Percentiles rank a stretch among this genome's conserved stretches.
Evolutionary conservation across 1,140 invertebrate genomes (phyloP).

Genomic region (Eriosoma lanigerum): DNA sequence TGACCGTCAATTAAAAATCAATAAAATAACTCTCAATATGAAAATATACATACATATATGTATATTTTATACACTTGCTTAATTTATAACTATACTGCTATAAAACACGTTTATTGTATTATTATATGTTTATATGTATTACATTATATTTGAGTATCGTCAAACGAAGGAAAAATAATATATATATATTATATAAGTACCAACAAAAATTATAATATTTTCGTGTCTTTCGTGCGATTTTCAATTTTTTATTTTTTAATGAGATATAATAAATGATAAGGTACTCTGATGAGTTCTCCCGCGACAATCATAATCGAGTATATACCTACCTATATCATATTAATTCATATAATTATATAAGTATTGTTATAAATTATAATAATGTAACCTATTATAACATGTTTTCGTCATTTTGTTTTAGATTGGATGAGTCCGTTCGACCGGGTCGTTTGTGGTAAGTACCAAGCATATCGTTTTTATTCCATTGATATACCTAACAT

Average conservation of each 20-base stretch:
- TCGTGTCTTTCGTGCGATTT: not conserved
- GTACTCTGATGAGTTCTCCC: too few relatives aligned
- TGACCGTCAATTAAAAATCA: slow-evolving; percentile 26
- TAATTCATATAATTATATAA: too few relatives aligned
- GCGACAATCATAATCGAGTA: too few relatives aligned
- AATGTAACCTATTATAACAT: not conserved
- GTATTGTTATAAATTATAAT: not conserved
- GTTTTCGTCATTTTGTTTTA: slow-evolving; percentile 61
- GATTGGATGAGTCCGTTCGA: slow-evolving; percentile 91
- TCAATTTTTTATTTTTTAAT: not conserved
- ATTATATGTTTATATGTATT: too few relatives aligned
- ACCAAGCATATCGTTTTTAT: slow-evolving; percentile 55
- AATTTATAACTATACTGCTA: too few relatives aligned
- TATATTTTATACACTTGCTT: too few relatives aligned
- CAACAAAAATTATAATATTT: not conserved
- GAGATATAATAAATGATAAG: not conserved
- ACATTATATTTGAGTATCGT: not conserved
- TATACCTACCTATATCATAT: too few relatives aligned
- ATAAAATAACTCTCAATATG: not conserved
- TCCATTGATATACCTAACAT: not conserved
- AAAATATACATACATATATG: too few relatives aligned
- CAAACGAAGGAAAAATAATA: not conserved
- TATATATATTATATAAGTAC: too few relatives aligned
- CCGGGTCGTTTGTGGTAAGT: slow-evolving; percentile 88
- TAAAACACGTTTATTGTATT: slow-evolving; percentile 13